These are phyloP conservation scores for Bombus fervidus DNA, from an alignment of 1,140 invertebrate genomes.

Conservation along the genomic window DNA sequence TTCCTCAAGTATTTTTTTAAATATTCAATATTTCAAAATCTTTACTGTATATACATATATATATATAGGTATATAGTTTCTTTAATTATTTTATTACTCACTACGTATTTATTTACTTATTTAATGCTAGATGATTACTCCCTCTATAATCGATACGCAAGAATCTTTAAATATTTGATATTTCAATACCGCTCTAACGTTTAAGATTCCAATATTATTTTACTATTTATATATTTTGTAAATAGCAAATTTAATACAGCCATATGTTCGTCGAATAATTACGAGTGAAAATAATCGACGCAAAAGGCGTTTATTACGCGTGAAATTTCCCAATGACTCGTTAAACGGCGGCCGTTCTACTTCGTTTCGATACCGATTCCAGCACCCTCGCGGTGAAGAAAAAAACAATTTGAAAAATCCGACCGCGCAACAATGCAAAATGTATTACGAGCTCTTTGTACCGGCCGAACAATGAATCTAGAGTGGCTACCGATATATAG, in stretches of 20 bases:
- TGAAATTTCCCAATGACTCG: neutral
- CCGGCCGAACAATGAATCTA: conserved; percentile 35
- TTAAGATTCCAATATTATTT: too few species aligned
- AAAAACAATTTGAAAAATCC: conserved; percentile 24
- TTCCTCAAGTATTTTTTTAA: neutral
- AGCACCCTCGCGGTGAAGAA: neutral
- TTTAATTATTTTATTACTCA: neutral
- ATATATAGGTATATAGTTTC: neutral
- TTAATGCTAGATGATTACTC: too few species aligned
- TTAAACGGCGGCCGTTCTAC: neutral
- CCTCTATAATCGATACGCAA: neutral
- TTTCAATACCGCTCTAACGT: neutral
- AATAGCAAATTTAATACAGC: neutral
- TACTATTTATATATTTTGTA: too few species aligned
- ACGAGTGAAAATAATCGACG: neutral
- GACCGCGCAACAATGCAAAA: conserved; percentile 20
- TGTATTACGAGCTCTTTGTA: conserved; percentile 40
- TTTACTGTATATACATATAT: too few species aligned
- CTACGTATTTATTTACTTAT: too few species aligned
- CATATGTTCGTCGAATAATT: too few species aligned
- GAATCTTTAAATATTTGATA: neutral
- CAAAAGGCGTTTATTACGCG: neutral
- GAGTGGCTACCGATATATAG: conserved; percentile 17
- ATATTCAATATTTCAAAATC: neutral
- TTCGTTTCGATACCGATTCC: neutral